A percentile compares a stretch with the other conserved stretches of the same genome.
phyloP scores from a whole-genome alignment of 2,888 invertebrate species.

The Glomeris marginata region DNA sequence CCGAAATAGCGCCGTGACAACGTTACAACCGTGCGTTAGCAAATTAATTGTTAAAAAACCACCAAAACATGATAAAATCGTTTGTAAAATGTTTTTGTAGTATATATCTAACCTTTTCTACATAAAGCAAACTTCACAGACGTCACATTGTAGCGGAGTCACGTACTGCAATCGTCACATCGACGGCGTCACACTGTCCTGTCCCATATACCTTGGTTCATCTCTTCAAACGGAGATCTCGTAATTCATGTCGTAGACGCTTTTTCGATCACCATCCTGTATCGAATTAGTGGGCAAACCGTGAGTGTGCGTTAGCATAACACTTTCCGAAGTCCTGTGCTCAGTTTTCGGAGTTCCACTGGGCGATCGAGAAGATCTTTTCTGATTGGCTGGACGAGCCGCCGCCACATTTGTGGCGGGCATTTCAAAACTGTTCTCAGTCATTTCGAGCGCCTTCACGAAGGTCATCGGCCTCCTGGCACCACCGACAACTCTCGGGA shows the following conservation, averaged over 20 bases:
- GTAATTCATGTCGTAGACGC: conserved; percentile 88
- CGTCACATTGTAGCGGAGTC: no score
- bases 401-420: neutral
- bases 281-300: neutral
- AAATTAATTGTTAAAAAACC: no score
- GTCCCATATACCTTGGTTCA: conserved; percentile 18
- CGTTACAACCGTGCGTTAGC: no score
- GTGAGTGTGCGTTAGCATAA: neutral
- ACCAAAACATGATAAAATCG: no score
- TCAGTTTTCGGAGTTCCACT: conserved; percentile 13
- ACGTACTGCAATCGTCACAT: no score
- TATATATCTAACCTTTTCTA: no score
- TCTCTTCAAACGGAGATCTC: conserved; percentile 74
- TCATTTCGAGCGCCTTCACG: conserved; percentile 76
- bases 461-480: conserved; percentile 67
- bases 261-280: conserved; percentile 25
- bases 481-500: conserved; percentile 26
- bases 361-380: conserved; percentile 4
- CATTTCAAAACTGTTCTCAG: conserved; percentile 48
- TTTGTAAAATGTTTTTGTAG: no score
- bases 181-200: no score
- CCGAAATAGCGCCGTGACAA: no score
- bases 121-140: no score
- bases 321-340: conserved; percentile 6
- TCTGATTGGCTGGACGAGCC: neutral